Conservation (phyloP, 2,888 invertebrate species). For the Diarsia brunnea region DNA sequence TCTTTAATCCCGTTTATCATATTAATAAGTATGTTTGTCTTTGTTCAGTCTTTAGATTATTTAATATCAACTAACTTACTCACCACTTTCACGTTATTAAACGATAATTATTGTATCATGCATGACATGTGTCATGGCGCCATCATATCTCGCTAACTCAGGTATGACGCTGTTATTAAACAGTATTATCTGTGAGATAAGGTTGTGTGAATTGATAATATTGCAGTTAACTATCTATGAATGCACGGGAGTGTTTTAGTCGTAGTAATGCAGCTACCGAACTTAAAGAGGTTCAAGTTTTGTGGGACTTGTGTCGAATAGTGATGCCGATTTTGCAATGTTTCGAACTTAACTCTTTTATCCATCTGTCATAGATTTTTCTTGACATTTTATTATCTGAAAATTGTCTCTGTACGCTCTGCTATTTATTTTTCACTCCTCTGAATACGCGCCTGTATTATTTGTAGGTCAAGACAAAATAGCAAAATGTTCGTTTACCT, state of each 20-base stretch:
- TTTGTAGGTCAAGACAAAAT: not conserved
- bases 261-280: not conserved
- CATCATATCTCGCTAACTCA: constrained; percentile 15
- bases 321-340: not conserved
- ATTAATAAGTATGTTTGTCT: not conserved
- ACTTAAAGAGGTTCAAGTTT: not conserved
- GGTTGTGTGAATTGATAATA: constrained; percentile 16
- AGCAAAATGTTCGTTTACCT: not conserved
- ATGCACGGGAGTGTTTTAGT: constrained; percentile 1
- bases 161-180: constrained; percentile 20
- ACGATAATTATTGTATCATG: not conserved
- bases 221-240: not conserved
- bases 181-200: constrained; percentile 39
- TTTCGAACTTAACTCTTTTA: not conserved
- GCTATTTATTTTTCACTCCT: not conserved
- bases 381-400: not conserved
- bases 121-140: constrained; percentile 26
- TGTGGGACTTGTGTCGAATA: not conserved
- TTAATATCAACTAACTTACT: not conserved
- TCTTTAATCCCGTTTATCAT: not conserved
- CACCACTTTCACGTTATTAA: not conserved
- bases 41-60: not conserved
- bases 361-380: not conserved
- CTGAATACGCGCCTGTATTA: not conserved
- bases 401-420: not conserved